Evolutionary conservation across 2,888 invertebrate genomes (phyloP), one percentile per base, ranked within the genome.

Genomic region (Phengaris arion): DNA sequence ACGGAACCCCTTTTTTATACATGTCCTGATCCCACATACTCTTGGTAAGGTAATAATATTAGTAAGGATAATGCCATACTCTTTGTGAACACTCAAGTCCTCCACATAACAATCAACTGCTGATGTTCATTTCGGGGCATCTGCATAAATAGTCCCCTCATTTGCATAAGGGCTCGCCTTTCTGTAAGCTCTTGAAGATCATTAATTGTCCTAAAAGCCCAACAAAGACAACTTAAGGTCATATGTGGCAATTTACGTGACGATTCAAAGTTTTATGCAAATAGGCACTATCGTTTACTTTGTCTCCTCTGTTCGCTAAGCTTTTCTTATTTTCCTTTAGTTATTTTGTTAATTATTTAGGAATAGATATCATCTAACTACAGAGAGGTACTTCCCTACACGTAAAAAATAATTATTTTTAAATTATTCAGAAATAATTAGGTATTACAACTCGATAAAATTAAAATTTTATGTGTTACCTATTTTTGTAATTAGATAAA

Each of bases 121-220:
- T 64, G 64, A 64, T 64, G 64, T 45, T 12, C 64, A 64, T 64
- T 64, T 64, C 15, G 6, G 35, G 35, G 6, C 35, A 64, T 64
- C 35, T 64, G 64, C 64, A 64, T 64, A 64, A 64, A 64, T 35
- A 35, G 12, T 64, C 12, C 64, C 64, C 35, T 35, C 64, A 64
- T 64, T 45, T 64, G 64, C 64, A 64, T 64, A 45, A 64, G 35
- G 64, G 35, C 64, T 13, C 10, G 35, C 45, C 13, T 45, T 12
- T 45, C 35, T 64, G 35, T 64, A 2, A 64, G 64, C 64, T 13
- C 64, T 35, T 64, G 9, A 64, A 64, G 64, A 64, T 64, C 45
- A 64, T 64, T 64, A 13, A 64, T 45, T 64, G 45, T 64, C 45
- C 35, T 64, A 64, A 35, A 64, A 64, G 35, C 64, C 13, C 64